Percentiles rank a stretch among this genome's conserved stretches.
Conservation (phyloP, 2,797 vertebrate genomes). For the Poecilia wingei region DNA sequence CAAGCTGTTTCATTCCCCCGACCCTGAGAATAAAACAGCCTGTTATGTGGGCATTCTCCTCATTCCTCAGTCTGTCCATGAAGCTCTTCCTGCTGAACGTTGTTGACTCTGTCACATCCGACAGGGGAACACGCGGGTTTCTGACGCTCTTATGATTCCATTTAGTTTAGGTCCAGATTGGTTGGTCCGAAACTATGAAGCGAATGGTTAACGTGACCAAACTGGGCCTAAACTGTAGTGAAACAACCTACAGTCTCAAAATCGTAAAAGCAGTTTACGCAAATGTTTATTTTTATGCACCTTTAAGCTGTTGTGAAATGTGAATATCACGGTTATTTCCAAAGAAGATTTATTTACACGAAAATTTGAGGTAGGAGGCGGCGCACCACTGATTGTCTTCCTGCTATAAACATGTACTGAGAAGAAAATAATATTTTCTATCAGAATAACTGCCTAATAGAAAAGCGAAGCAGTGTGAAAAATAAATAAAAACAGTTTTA, state of each 20-base stretch:
- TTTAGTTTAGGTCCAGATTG: not conserved
- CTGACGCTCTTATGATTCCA: not conserved
- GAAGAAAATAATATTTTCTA: not conserved
- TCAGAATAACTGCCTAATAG: not conserved
- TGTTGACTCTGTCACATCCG: not conserved
- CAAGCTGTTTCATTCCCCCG: conserved; percentile 81
- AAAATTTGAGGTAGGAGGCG: not conserved
- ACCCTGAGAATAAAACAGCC: conserved; percentile 72
- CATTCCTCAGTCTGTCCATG: conserved; percentile 45
- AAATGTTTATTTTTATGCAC: not conserved
- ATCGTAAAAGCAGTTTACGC: not conserved
- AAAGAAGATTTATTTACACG: not conserved
- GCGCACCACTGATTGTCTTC: not conserved
- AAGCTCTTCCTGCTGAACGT: conserved; percentile 6
- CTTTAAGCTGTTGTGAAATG: not conserved
- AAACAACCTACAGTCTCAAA: not conserved
- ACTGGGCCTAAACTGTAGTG: not conserved
- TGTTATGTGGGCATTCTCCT: conserved; percentile 83
- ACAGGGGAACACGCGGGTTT: not conserved
- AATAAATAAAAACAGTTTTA: not conserved
- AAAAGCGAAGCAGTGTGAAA: not conserved
- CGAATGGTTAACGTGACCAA: not conserved
- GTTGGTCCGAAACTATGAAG: not conserved
- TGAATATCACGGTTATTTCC: not conserved
- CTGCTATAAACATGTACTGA: not conserved